Percentiles rank a stretch among this genome's conserved stretches.
Evolutionary conservation across 64 coral and sea anemone genomes (phyloP).

Genomic region (Montipora efflorescens): DNA sequence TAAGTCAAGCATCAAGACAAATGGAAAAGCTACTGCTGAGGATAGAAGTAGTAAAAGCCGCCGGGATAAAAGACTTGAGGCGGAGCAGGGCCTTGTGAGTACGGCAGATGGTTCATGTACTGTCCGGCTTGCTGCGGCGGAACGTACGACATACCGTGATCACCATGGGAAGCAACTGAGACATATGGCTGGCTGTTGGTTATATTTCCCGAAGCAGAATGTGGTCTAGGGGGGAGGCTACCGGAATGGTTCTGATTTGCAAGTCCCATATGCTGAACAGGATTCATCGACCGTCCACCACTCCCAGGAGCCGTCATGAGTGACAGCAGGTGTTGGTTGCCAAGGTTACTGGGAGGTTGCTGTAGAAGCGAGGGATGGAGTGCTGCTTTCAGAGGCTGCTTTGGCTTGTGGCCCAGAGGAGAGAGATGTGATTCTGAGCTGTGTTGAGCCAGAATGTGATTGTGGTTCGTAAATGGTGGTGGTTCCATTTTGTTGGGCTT

Average conservation of each 20-base stretch:
- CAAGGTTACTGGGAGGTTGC: conserved; percentile 55
- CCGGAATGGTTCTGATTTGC: conserved; percentile 51
- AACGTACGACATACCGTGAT: conserved; percentile 81
- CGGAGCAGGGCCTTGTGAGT: conserved; percentile 72
- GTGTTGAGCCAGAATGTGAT: conserved; percentile 74
- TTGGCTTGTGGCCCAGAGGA: conserved; percentile 67
- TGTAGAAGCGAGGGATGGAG: conserved; percentile 65
- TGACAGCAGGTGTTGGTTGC: conserved; percentile 85
- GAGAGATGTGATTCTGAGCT: conserved; percentile 65
- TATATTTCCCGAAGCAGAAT: conserved; percentile 90
- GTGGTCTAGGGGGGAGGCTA: conserved; percentile 82
- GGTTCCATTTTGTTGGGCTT: conserved; percentile 56
- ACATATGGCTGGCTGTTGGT: conserved; percentile 73
- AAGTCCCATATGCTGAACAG: conserved; percentile 1
- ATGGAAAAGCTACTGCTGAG: conserved; percentile 57
- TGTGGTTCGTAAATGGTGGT: conserved; percentile 65
- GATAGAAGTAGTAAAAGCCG: conserved; percentile 76
- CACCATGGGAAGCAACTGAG: conserved; percentile 65
- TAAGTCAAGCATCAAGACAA: conserved; percentile 16
- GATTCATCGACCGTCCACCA: conserved; percentile 55
- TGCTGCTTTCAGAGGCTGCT: conserved; percentile 52
- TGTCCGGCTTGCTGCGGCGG: conserved; percentile 66
- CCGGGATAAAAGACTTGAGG: conserved; percentile 72
- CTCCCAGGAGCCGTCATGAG: conserved; percentile 72
- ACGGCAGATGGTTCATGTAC: conserved; percentile 81